Evolutionary conservation across 2,113 vertebrate genomes (phyloP), one percentile per base, ranked within the genome.

Genomic region (Nerophis ophidion): DNA sequence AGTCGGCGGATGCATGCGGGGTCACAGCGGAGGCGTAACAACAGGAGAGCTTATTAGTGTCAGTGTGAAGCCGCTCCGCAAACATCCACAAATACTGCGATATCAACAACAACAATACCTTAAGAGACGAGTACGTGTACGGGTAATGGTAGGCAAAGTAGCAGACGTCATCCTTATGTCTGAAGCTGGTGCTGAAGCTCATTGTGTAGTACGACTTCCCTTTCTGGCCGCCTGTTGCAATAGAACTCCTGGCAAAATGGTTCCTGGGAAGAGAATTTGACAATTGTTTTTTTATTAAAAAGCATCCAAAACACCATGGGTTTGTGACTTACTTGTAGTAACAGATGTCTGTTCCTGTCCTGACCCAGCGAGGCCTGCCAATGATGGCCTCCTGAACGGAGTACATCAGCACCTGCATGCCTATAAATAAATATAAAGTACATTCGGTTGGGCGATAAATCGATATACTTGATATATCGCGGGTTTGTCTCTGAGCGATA

Each of bases 71-170:
- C 44, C 47, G 16, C 17, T 11, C 36, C 2, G 6, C 6, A 42
- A 38, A 7, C 19, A 19, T 42, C 38, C 4, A 10, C 34, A 4
- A 42, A 16, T 3, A 42, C 11, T 15, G 4, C 10, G 16, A 9
- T 1, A 19, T 42, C 10, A 12, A 10, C 12, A 17, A 42, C n/a
- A 19, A 54, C 46, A 59, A 63, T 76, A 98, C 97, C 94, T 97
- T 96, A 54, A 99, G 92, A 61, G 94, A 91, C 42, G 96, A 97
- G 51, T 93, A 99, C 0, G 97, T 99, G 57, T 99, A 99, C 0
- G 97, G 97, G 74, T 95, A 99, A 83, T 99, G 97, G 78, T 99
- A 99, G 72, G 97, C 95, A 77, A 99, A 99, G 82, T 99, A 99
- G 84, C 97, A 99, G 74, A 98, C 95, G 55, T 99, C 97, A 69